These are phyloP conservation scores for Pseudolaguvia tuberculata DNA, from an alignment of 2,113 vertebrate genomes.

Conservation along the genomic window DNA sequence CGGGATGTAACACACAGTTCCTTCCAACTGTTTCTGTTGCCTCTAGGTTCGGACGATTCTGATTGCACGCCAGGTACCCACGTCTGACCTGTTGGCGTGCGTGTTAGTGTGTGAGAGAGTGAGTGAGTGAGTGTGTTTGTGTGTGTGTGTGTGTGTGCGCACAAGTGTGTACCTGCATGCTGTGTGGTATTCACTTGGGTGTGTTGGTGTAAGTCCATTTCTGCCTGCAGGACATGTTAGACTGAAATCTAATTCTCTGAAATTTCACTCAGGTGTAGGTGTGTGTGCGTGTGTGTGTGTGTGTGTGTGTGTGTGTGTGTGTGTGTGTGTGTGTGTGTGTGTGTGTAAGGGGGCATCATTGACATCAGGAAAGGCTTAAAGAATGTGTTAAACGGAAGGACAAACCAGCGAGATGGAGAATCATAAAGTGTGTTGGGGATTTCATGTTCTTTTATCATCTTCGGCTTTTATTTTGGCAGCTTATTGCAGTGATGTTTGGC, in stretches of 20 bases:
- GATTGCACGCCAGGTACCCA: constrained; percentile 97
- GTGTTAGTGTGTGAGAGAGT: constrained; percentile 49
- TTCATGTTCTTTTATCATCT: constrained; percentile 33
- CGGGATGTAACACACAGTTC: constrained; percentile 61
- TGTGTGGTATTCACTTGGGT: constrained; percentile 49
- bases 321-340: no score
- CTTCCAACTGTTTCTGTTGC: constrained; percentile 71
- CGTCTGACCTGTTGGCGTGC: constrained; percentile 46
- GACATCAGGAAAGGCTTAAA: not conserved
- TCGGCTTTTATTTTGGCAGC: constrained; percentile 41
- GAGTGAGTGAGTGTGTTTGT: constrained; percentile 46
- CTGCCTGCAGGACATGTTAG: constrained; percentile 41
- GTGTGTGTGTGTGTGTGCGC: constrained; percentile 32
- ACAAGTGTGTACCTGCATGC: constrained; percentile 48
- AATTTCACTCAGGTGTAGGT: constrained; percentile 15
- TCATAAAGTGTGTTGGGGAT: constrained; percentile 20
- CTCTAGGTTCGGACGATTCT: constrained; percentile 96
- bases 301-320: constrained; percentile 23
- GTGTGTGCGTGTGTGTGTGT: no score
- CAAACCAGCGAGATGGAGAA: not conserved
- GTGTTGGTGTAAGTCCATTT: constrained; percentile 51
- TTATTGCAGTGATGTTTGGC: constrained; percentile 55
- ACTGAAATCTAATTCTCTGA: constrained; percentile 25
- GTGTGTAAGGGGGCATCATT: constrained; percentile 15
- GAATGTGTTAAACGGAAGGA: not conserved